phyloP scores from a whole-genome alignment of 1,140 invertebrate genomes.

The Helicorthomorpha holstii region DNA sequence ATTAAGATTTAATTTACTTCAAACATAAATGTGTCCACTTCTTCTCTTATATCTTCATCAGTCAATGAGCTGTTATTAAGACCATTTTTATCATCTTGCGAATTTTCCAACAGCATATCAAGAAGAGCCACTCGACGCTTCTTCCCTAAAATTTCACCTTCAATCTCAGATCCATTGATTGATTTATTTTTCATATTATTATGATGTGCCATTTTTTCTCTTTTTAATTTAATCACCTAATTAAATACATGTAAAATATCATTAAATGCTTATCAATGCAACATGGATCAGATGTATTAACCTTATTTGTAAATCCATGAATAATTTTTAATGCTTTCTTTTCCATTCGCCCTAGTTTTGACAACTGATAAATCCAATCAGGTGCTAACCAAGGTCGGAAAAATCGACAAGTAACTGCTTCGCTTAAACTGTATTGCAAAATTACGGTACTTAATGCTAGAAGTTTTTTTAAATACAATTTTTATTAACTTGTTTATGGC shows the following conservation, averaged over 20 bases:
- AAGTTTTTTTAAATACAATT: not conserved
- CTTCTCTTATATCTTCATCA: too few relatives aligned
- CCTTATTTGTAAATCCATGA: slow-evolving; percentile 66
- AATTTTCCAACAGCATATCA: slow-evolving; percentile 71
- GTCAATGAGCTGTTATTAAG: slow-evolving; percentile 76
- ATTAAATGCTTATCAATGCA: not conserved
- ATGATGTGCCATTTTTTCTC: slow-evolving; percentile 52
- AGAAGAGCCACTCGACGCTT: slow-evolving; percentile 85
- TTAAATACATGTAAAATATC: slow-evolving; percentile 1
- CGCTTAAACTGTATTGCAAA: not conserved
- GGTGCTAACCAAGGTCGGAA: slow-evolving; percentile 63
- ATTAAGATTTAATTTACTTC: slow-evolving; percentile 68
- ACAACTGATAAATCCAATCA: slow-evolving; percentile 60
- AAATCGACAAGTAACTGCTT: slow-evolving; percentile 37
- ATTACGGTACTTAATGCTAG: not conserved
- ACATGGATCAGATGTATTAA: too few relatives aligned
- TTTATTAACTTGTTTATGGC: slow-evolving; percentile 43
- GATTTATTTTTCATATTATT: slow-evolving; percentile 12
- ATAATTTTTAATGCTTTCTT: slow-evolving; percentile 56
- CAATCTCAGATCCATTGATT: slow-evolving; percentile 11
- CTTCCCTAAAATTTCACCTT: slow-evolving; percentile 27
- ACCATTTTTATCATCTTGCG: slow-evolving; percentile 61
- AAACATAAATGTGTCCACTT: too few relatives aligned
- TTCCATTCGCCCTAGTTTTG: slow-evolving; percentile 53
- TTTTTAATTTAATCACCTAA: slow-evolving; percentile 43